phyloP scores from a whole-genome alignment of 2,797 vertebrate genomes.

The Hydrocynus forskahlii region DNA sequence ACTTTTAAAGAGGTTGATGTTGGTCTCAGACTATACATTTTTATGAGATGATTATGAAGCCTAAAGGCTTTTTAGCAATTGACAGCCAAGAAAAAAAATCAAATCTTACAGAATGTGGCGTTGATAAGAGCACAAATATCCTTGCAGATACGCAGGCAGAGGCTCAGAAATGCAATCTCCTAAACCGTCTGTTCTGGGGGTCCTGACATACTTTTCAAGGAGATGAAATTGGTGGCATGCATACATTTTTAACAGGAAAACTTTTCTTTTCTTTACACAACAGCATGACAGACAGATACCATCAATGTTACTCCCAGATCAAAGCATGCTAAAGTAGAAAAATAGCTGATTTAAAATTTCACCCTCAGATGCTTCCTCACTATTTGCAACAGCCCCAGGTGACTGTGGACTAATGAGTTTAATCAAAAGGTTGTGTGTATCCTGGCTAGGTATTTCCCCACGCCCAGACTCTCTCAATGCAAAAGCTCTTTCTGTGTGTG shows the following conservation, averaged over 20 bases:
- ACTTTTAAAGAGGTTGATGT: neutral
- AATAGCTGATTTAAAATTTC: slow-evolving; percentile 21
- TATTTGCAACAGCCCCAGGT: neutral
- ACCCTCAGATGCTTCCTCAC: neutral
- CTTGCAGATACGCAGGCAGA: neutral
- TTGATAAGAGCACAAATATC: neutral
- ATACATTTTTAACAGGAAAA: slow-evolving; percentile 28
- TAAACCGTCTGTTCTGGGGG: neutral
- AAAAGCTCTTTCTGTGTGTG: neutral
- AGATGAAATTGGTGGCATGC: neutral
- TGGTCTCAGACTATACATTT: neutral
- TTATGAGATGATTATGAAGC: neutral
- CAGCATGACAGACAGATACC: slow-evolving; percentile 21
- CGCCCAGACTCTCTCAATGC: neutral
- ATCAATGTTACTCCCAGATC: slow-evolving; percentile 22
- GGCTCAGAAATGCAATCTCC: neutral
- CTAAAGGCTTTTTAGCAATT: neutral
- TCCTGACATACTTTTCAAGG: slow-evolving; percentile 5
- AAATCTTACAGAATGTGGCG: neutral
- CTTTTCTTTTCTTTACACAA: slow-evolving; percentile 37
- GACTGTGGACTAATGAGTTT: neutral
- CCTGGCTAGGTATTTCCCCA: neutral
- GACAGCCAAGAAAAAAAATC: neutral
- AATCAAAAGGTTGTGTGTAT: neutral
- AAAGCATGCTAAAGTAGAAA: slow-evolving; percentile 11